Evolutionary conservation across 2,113 vertebrate genomes (phyloP), one percentile per base, ranked within the genome.

Genomic region (Hystrix brachyura): DNA sequence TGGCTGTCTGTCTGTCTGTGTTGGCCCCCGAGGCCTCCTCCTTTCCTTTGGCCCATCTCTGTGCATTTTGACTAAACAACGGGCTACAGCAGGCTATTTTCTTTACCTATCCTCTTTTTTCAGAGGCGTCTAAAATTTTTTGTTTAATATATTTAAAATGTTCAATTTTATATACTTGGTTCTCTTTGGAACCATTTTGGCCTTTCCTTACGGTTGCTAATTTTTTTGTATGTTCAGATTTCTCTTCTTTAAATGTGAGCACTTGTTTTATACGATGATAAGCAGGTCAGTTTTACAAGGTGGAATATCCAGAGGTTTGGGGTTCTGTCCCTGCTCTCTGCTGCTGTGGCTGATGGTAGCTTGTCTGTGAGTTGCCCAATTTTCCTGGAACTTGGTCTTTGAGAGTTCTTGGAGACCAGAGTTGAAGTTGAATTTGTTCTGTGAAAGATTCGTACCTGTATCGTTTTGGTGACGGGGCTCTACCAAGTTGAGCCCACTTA

Each of bases 11-110:
- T 17, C 15, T 60, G 7, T 2, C 13, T 11, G 21, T 18, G 4
- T 29, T 18, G 34, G 23, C 29, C 48, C 2, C 0, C 3, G 3
- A 12, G 4, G 1, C 12, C 13, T n/a, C 27, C 29, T 10, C 2
- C 57, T 32, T 62, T 32, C 19, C 32, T 17, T 51, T 4, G 6
- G 10, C 17, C 32, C 43, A 53, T 18, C 17, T 0, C 18, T 83
- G 34, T 32, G 67, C 9, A 34, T 69, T 83, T 48, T 5, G 64
- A 57, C 48, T 57, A 60, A 60, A n/a, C 53, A 46, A 29, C 79
- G 59, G n/a, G 10, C 10, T 51, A 46, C 59, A 69, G 12, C 14
- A 87, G 29, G 65, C 27, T 32, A 21, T 48, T 5, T 81, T 51
- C 11, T 86, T 91, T 60, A 60, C 43, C 25, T 17, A 17, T 3